A percentile compares a stretch with the other conserved stretches of the same genome.
phyloP scores from a whole-genome alignment of 2,797 vertebrate species.

The Enteromius trimaculatus region DNA sequence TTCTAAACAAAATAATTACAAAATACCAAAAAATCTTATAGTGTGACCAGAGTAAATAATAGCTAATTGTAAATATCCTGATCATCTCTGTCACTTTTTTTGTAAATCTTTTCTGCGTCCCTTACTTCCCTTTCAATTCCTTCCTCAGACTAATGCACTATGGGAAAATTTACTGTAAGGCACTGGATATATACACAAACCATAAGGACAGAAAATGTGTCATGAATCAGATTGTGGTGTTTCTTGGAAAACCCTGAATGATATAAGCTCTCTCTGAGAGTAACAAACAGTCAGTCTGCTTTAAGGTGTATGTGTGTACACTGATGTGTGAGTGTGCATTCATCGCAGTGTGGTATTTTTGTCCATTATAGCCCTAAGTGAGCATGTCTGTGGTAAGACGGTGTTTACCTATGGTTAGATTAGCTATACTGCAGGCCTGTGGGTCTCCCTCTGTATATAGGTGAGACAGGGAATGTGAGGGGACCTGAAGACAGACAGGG shows the following conservation, averaged over 20 bases:
- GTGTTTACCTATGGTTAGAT: slow-evolving; percentile 64
- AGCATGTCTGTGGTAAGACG: slow-evolving; percentile 59
- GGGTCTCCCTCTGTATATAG: slow-evolving; percentile 60
- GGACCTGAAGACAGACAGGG: slow-evolving; percentile 60
- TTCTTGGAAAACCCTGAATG: slow-evolving; percentile 53
- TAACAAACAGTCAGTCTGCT: slow-evolving; percentile 58
- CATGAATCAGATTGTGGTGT: slow-evolving; percentile 61
- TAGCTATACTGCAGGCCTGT: slow-evolving; percentile 60
- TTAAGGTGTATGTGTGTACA: slow-evolving; percentile 53
- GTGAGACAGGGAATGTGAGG: slow-evolving; percentile 57
- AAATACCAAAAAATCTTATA: slow-evolving; percentile 43
- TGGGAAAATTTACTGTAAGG: slow-evolving; percentile 38
- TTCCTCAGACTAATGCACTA: slow-evolving; percentile 35
- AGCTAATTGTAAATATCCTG: slow-evolving; percentile 48
- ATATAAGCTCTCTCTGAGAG: slow-evolving; percentile 56
- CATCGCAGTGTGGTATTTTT: slow-evolving; percentile 63
- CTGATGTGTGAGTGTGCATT: slow-evolving; percentile 62
- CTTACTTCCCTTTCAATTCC: slow-evolving; percentile 30
- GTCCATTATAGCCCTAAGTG: slow-evolving; percentile 65
- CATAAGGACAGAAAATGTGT: slow-evolving; percentile 62
- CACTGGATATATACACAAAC: slow-evolving; percentile 54
- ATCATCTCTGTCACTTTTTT: slow-evolving; percentile 19
- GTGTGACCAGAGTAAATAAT: slow-evolving; percentile 46
- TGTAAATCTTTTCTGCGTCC: slow-evolving; percentile 4
- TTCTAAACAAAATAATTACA: slow-evolving; percentile 9